Percentiles rank a stretch among this genome's conserved stretches.
Conservation (phyloP, 2,797 vertebrate species). For the Falco columbarius region DNA sequence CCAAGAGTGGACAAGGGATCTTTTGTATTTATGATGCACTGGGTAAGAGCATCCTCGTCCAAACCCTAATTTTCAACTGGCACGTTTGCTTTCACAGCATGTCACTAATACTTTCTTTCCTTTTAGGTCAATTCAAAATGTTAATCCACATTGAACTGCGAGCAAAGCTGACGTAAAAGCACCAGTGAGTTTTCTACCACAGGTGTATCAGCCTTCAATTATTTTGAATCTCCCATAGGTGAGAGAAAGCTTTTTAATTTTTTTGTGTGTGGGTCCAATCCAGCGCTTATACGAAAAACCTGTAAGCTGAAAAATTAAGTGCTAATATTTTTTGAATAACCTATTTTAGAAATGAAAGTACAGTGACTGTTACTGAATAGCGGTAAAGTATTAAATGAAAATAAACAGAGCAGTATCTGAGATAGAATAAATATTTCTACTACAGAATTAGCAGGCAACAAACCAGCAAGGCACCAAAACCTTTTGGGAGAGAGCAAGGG, state of each 20-base stretch:
- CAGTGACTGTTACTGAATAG: not conserved
- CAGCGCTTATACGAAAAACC: not conserved
- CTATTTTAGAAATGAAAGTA: not conserved
- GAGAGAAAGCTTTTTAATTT: not conserved
- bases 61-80: not conserved
- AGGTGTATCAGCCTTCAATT: not conserved
- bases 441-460: not conserved
- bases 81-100: not conserved
- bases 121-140: not conserved
- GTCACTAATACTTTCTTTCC: not conserved
- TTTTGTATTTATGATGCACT: not conserved
- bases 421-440: not conserved
- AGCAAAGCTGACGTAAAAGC: not conserved
- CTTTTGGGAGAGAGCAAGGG: not conserved
- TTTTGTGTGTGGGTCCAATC: not conserved
- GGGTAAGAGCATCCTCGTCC: not conserved
- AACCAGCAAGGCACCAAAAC: constrained; percentile 24
- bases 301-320: not conserved
- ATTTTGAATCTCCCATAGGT: not conserved
- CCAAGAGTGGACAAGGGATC: not conserved
- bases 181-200: not conserved
- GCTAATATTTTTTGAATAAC: not conserved
- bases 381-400: not conserved
- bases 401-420: not conserved
- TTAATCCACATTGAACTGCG: not conserved